Evolutionary conservation across 1,140 invertebrate species (phyloP).

Genomic region (Sinonovacula constricta): DNA sequence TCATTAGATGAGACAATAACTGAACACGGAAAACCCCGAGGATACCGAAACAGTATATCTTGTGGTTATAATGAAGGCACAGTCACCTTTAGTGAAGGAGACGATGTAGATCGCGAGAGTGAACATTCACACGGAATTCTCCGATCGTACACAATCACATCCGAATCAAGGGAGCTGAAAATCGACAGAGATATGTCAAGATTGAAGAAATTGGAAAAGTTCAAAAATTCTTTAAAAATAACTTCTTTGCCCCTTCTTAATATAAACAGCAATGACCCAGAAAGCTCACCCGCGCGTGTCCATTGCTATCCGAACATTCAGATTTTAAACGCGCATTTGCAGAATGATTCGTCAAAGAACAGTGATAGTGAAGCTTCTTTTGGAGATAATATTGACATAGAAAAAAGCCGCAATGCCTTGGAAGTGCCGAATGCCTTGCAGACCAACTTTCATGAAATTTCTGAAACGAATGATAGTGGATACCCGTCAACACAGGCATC

Average conservation of each 20-base stretch:
- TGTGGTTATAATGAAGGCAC: conserved; percentile 39
- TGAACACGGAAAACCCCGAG: background rate
- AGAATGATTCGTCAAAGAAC: conserved; percentile 4
- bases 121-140: conserved; percentile 4
- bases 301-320: conserved; percentile 44
- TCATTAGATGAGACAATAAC: background rate
- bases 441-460: no score
- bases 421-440: no score
- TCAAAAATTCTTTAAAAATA: no score
- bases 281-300: no score
- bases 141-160: conserved; percentile 36
- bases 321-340: conserved; percentile 42
- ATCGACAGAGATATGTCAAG: no score
- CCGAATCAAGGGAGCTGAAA: no score
- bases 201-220: no score
- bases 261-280: no score
- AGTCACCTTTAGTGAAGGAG: conserved; percentile 10
- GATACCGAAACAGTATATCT: conserved; percentile 10
- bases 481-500: conserved; percentile 26
- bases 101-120: background rate
- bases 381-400: no score
- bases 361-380: conserved; percentile 25
- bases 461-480: conserved; percentile 17
- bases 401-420: no score
- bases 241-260: no score